Conservation (phyloP, 2,797 vertebrate genomes). For the Brotogeris chrysoptera region DNA sequence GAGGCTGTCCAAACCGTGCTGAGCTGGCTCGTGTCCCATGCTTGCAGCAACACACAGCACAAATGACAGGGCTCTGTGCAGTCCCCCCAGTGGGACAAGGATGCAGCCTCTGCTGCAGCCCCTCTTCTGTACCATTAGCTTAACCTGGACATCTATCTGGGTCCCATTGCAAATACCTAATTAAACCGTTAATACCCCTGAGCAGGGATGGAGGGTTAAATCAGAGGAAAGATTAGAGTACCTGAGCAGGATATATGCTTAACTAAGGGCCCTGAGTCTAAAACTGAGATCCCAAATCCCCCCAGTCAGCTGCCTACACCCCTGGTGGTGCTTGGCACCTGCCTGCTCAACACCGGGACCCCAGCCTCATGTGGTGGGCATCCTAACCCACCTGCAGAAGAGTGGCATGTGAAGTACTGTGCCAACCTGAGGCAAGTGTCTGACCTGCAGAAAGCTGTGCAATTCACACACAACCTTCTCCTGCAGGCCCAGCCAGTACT, state of each 20-base stretch:
- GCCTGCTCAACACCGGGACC: not conserved
- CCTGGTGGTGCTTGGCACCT: not conserved
- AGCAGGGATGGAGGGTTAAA: not conserved
- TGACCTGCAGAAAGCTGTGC: not conserved
- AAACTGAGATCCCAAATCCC: not conserved
- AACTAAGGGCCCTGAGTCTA: not conserved
- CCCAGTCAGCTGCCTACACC: not conserved
- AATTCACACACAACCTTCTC: not conserved
- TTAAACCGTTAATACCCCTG: not conserved
- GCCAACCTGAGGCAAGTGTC: not conserved
- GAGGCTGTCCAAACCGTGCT: not conserved
- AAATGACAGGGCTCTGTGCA: not conserved
- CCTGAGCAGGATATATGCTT: not conserved
- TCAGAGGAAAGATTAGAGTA: not conserved
- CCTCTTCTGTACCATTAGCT: not conserved
- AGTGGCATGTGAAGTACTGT: not conserved
- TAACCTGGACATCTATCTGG: not conserved
- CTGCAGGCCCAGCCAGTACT: not conserved
- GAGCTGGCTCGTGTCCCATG: fast-evolving
- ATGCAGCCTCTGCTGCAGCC: not conserved
- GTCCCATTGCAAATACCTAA: not conserved
- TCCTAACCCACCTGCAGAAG: not conserved
- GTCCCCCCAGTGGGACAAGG: not conserved
- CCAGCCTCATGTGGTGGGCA: not conserved
- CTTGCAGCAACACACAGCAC: not conserved